Evolutionary conservation across 2,113 vertebrate species (phyloP).

Genomic region (Indicator indicator): DNA sequence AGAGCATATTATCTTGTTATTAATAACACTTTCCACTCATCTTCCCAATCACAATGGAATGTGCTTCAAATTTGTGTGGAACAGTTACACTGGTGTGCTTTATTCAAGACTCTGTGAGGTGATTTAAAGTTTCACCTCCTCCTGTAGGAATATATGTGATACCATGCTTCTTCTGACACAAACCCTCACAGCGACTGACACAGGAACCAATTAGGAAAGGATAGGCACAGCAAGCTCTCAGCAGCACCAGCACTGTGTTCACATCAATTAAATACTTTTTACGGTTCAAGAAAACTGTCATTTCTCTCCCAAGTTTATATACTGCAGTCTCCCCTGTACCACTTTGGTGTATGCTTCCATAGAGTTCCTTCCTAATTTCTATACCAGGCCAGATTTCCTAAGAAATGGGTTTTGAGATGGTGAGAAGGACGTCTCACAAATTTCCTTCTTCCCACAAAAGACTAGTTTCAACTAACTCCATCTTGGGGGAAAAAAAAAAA

Average conservation of each 20-base stretch:
- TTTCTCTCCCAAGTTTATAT: not conserved
- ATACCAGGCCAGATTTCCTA: not conserved
- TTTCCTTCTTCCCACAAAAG: not conserved
- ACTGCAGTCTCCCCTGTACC: not conserved
- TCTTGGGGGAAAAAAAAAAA: not conserved
- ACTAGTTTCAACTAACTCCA: not conserved
- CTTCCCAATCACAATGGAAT: not conserved
- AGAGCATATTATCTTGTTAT: conserved; percentile 19
- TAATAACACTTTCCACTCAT: conserved; percentile 16
- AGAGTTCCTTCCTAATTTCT: not conserved
- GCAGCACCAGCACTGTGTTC: not conserved
- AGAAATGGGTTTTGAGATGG: not conserved
- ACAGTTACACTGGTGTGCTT: not conserved
- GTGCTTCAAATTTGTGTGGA: not conserved
- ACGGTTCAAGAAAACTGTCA: not conserved
- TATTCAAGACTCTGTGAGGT: not conserved
- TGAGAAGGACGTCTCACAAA: not conserved
- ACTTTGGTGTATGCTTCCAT: not conserved
- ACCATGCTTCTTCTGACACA: not conserved
- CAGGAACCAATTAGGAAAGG: not conserved
- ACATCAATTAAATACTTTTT: not conserved
- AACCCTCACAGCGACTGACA: not conserved
- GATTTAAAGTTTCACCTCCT: not conserved
- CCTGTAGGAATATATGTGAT: not conserved
- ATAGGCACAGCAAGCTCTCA: not conserved